Base-by-base conservation (phyloP, 2,113 vertebrate species). In the Australoheros scitulus region DNA sequence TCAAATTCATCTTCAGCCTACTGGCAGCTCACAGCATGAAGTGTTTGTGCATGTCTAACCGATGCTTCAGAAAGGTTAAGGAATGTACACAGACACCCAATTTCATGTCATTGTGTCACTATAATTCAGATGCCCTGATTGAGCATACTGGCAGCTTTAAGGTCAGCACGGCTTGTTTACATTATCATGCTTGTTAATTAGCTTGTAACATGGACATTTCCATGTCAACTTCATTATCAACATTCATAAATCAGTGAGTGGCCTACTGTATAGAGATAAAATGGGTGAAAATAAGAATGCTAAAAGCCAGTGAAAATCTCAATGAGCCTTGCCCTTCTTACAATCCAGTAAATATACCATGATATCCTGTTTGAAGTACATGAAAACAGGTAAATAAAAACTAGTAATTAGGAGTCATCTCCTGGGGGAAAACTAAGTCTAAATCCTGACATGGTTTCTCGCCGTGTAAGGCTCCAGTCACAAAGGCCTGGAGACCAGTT, bases 11-110 rank as follows among this genome's bases (percentile, higher is more conserved):
- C 24, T 47, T 52, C 29, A n/a, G 18, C 3, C 8, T 47, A 18
- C 13, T 68, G 64, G 64, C 22, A 65, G 61, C 26, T 26, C 50
- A 24, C 55, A 68, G 61, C 63, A 0, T 56, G 47, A 79, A 79
- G 0, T 50, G 47, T 11, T 0, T 34, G 58, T 20, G 7, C 52
- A 79, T 20, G 14, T 79, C 61, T 36, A 61, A 79, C 32, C 32
- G 43, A 32, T 52, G 14, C 34, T 64, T 38, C 47, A 52, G 43
- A 64, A 26, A 56, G 20, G 2, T 79, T n/a, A 17, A 79, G n/a
- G 64, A 79, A 55, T 64, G 32, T 24, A 65, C 32, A 9, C 34
- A 38, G 15, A 38, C 17, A 7, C 9, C 61, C 29, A 41, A 57
- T 29, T 22, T 26, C 32, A 41, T 64, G 61, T 41, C 50, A 15